Conservation (phyloP, 2,888 invertebrate genomes). For the Perithous albicinctus region DNA sequence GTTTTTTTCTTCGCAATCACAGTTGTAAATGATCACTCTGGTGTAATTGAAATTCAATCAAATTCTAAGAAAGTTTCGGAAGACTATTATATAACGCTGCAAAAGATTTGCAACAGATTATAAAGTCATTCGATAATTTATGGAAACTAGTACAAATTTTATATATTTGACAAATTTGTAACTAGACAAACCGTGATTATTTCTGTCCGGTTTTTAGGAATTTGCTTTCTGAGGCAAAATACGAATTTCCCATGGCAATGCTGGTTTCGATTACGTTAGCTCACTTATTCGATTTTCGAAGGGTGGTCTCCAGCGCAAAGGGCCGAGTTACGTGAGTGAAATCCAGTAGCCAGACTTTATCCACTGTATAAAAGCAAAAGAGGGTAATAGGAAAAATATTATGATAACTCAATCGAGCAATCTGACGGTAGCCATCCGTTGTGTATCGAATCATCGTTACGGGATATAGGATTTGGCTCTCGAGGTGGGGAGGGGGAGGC, state of each 20-base stretch:
- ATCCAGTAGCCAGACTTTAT: conserved; percentile 59
- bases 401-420: conserved; percentile 83
- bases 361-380: conserved; percentile 2
- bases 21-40: too few relatives aligned
- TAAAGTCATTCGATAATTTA: too few relatives aligned
- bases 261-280: conserved; percentile 54
- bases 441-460: conserved; percentile 84
- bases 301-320: conserved; percentile 53
- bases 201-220: not conserved
- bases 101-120: too few relatives aligned
- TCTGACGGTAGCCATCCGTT: conserved; percentile 66
- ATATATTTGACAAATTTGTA: too few relatives aligned
- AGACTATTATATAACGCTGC: too few relatives aligned
- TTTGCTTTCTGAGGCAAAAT: not conserved
- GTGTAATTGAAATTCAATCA: too few relatives aligned
- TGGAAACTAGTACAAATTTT: too few relatives aligned
- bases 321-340: conserved; percentile 68
- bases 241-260: not conserved
- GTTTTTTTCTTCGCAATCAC: too few relatives aligned
- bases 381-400: conserved; percentile 82
- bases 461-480: conserved; percentile 81
- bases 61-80: too few relatives aligned
- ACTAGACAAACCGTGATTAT: not conserved
- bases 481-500: too few relatives aligned
- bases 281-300: conserved; percentile 75